Evolutionary conservation across 2,113 vertebrate genomes (phyloP), one percentile per base, ranked within the genome.

Genomic region (Odobenus rosmarus): DNA sequence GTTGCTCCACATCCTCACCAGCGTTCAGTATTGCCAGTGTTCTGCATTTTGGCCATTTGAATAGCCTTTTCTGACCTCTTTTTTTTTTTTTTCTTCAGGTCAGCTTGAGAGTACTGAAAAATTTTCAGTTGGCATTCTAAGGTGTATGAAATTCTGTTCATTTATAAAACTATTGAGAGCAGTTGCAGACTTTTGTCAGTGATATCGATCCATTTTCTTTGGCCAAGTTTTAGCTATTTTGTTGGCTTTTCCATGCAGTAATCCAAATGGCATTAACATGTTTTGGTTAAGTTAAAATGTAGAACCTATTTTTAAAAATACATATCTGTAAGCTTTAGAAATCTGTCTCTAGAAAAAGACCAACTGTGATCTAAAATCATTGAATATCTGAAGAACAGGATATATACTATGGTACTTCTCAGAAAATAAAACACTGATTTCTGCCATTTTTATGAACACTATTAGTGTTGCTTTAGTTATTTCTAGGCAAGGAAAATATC

Each of bases 301-400:
- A 64, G 57, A 93, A 42, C 26, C 46, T 33, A 4, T 64, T 77
- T 77, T 79, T 77, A 5, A 64, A 55, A 77, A 33, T 53, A 64
- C 13, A 19, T n/a, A 64, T 53, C 39, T 61, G 5, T 90, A 93
- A n/a, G 31, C 39, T 77, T 84, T 77, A 91, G 76, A 51, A 94
- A 76, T 95, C 97, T 98, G 81, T 79, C 97, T 98, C 82, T 90
- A 93, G 92, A 84, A 96, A 94, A 92, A 94, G 72, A 88, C 18
- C 79, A 28, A 87, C 96, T 98, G 18, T 96, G 97, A 88, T 97
- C 49, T 93, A 96, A 71, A 93, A 80, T 96, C 82, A 4, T 81
- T 95, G 94, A 18, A 53, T 67, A 11, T 74, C 21, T 92, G 16
- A 36, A 33, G 69, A 93, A 92, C 53, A 53, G 3, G 6, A 46